phyloP scores from a whole-genome alignment of 2,888 invertebrate genomes.

The Hedya salicella region DNA sequence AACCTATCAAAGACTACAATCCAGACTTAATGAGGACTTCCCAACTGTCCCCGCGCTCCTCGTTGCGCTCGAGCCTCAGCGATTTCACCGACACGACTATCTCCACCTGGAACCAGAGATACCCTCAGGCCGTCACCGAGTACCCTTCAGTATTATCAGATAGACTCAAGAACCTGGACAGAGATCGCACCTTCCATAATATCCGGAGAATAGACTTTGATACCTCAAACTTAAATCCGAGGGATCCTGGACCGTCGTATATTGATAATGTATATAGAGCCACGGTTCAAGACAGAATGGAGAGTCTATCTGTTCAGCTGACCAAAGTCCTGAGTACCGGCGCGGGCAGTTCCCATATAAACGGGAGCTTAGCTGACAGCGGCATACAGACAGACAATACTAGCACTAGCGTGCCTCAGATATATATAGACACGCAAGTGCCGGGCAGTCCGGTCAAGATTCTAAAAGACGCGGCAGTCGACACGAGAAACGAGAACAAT shows the following conservation, averaged over 20 bases:
- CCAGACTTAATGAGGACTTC: constrained; percentile 70
- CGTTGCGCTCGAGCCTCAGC: constrained; percentile 77
- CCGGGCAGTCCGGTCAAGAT: constrained; percentile 56
- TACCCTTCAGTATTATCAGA: constrained; percentile 79
- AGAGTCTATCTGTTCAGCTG: constrained; percentile 73
- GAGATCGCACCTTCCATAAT: constrained; percentile 69
- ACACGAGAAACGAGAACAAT: constrained; percentile 78
- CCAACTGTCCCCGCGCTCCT: constrained; percentile 76
- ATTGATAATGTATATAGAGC: constrained; percentile 68
- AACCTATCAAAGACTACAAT: constrained; percentile 79
- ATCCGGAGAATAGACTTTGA: constrained; percentile 75
- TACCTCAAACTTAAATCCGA: constrained; percentile 61
- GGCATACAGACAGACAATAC: constrained; percentile 82
- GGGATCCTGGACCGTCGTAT: constrained; percentile 73
- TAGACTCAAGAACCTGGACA: constrained; percentile 69
- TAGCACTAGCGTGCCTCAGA: constrained; percentile 77
- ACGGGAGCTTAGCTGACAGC: constrained; percentile 78
- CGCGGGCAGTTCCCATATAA: constrained; percentile 78
- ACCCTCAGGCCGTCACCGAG: constrained; percentile 64
- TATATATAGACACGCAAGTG: constrained; percentile 65
- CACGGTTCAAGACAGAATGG: constrained; percentile 72
- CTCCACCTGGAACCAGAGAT: constrained; percentile 79
- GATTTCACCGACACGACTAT: constrained; percentile 83
- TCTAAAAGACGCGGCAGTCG: constrained; percentile 76
- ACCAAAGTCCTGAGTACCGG: constrained; percentile 77